These are phyloP conservation scores for Scytalopus superciliaris DNA, from an alignment of 2,113 vertebrate species.

Conservation along the genomic window DNA sequence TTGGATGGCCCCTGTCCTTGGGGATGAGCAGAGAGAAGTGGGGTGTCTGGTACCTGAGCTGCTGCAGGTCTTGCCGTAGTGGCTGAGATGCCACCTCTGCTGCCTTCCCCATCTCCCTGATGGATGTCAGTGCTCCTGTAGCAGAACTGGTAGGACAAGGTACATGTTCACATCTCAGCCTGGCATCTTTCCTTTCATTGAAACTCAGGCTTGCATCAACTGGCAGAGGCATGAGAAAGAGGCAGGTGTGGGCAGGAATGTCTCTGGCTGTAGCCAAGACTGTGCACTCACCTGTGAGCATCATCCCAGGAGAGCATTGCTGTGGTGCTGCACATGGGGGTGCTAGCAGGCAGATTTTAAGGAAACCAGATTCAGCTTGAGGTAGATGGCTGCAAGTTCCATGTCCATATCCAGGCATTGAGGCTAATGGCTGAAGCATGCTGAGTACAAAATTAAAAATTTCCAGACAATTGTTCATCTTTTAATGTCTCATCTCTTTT, in stretches of 20 bases:
- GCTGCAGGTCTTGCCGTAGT: not conserved
- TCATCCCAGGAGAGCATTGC: not conserved
- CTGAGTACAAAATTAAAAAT: not conserved
- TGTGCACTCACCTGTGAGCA: rapidly evolving
- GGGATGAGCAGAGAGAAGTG: not conserved
- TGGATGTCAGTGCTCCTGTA: not conserved
- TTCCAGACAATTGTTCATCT: not conserved
- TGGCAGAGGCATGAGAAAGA: not conserved
- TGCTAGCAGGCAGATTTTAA: not conserved
- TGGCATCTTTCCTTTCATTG: not conserved
- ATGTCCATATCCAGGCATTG: not conserved
- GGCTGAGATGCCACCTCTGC: not conserved
- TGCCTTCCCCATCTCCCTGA: not conserved
- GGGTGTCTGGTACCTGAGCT: not conserved
- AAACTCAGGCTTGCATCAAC: not conserved
- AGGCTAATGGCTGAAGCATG: not conserved
- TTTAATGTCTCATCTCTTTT: not conserved
- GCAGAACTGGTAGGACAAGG: not conserved
- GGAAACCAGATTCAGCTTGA: not conserved
- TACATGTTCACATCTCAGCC: not conserved
- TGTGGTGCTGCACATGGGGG: rapidly evolving
- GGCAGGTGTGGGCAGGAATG: not conserved
- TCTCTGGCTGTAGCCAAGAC: not conserved
- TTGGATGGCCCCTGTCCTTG: not conserved
- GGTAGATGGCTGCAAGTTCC: not conserved